These are phyloP conservation scores for Cylindroiulus punctatus DNA, from an alignment of 2,888 invertebrate species.

Conservation along the genomic window DNA sequence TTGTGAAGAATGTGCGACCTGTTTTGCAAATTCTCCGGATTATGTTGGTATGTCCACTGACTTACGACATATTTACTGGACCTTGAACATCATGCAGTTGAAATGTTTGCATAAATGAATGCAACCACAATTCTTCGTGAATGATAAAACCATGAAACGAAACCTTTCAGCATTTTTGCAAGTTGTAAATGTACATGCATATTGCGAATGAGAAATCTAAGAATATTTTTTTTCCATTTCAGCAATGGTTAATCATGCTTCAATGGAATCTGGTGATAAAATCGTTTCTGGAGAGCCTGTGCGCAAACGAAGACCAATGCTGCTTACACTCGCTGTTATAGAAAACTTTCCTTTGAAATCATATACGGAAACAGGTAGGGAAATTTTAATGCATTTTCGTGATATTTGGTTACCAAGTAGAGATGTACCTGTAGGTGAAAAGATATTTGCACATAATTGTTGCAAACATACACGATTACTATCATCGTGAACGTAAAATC, in stretches of 20 bases:
- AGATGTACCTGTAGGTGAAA: neutral
- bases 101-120: neutral
- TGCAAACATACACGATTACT: constrained; percentile 1
- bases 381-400: neutral
- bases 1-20: neutral
- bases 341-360: neutral
- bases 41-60: neutral
- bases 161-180: neutral
- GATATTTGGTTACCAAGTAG: neutral
- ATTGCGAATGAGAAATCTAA: neutral
- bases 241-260: neutral
- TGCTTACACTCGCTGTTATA: neutral
- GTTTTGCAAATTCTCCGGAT: neutral
- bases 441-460: constrained; percentile 25
- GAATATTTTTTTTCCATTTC: neutral
- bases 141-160: neutral
- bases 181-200: neutral
- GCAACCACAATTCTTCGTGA: neutral
- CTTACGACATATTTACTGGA: neutral
- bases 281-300: neutral
- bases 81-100: neutral
- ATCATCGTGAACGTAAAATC: neutral
- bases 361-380: constrained; percentile 4
- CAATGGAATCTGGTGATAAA: constrained; percentile 13
- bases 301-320: neutral